phyloP scores from a whole-genome alignment of 2,888 invertebrate genomes.

The Coelopa pilipes region DNA sequence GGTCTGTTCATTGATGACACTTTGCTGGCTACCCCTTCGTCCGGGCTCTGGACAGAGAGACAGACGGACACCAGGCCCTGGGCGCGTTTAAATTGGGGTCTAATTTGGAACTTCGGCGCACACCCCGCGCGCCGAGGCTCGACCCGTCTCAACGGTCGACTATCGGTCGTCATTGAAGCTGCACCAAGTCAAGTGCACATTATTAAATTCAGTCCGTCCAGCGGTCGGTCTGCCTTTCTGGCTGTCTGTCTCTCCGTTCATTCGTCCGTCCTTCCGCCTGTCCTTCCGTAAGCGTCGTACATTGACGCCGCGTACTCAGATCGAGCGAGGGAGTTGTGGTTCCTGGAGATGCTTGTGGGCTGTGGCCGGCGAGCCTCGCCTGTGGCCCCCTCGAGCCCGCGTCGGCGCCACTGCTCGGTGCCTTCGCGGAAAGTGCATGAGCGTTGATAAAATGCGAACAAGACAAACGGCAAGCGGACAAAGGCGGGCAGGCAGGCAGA shows the following conservation, averaged over 20 bases:
- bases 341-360: too few relatives aligned
- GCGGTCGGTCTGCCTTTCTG: too few relatives aligned
- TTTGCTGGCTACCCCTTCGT: too few relatives aligned
- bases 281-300: constrained; percentile 10
- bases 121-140: background rate
- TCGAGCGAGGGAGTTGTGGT: background rate
- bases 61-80: background rate
- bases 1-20: constrained; percentile 16
- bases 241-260: background rate
- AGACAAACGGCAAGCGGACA: background rate
- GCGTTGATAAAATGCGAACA: background rate
- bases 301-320: constrained; percentile 9
- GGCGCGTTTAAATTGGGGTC: constrained; percentile 28
- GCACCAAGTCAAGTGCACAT: constrained; percentile 29
- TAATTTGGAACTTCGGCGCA: constrained; percentile 25
- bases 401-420: constrained; percentile 24
- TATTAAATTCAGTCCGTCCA: constrained; percentile 24
- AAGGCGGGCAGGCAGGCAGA: constrained; percentile 1
- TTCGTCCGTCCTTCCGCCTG: background rate
- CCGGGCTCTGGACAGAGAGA: background rate
- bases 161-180: constrained; percentile 4
- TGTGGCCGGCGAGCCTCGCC: too few relatives aligned
- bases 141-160: background rate
- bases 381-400: background rate
- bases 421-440: constrained; percentile 12